These are phyloP conservation scores for Helicoverpa zea DNA, from an alignment of 1,140 invertebrate genomes.

Conservation along the genomic window DNA sequence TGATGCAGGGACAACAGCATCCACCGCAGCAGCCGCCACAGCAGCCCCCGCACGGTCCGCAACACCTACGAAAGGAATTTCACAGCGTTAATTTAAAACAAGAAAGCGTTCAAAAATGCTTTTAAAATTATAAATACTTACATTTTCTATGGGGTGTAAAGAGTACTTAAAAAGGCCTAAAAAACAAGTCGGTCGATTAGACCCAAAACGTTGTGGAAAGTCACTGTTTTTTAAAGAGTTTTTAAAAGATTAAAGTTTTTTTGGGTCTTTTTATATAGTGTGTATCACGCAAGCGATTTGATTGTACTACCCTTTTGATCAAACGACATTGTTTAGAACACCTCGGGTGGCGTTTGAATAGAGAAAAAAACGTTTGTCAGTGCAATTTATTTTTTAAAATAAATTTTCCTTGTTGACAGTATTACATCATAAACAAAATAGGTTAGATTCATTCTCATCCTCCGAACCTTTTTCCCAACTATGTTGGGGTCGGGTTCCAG, in stretches of 20 bases:
- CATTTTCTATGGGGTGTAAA: slow-evolving; percentile 58
- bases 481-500: too few relatives aligned
- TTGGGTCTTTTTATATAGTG: slow-evolving; percentile 61
- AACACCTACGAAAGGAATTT: slow-evolving; percentile 60
- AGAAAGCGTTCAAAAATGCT: too few relatives aligned
- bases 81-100: neutral
- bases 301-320: slow-evolving; percentile 61
- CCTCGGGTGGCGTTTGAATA: slow-evolving; percentile 57
- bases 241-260: slow-evolving; percentile 58
- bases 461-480: too few relatives aligned
- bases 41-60: slow-evolving; percentile 66
- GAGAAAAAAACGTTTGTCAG: neutral
- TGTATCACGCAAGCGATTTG: slow-evolving; percentile 68
- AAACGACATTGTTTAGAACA: slow-evolving; percentile 58
- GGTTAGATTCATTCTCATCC: too few relatives aligned
- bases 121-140: slow-evolving; percentile 51
- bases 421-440: neutral
- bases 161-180: slow-evolving; percentile 49
- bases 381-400: neutral
- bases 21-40: slow-evolving; percentile 69
- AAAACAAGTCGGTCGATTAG: slow-evolving; percentile 26
- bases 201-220: slow-evolving; percentile 12
- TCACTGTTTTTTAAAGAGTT: slow-evolving; percentile 36
- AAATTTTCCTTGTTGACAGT: neutral
- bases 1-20: slow-evolving; percentile 73